Evolutionary conservation across 2,113 vertebrate species (phyloP).

Genomic region (Varanus komodoensis): DNA sequence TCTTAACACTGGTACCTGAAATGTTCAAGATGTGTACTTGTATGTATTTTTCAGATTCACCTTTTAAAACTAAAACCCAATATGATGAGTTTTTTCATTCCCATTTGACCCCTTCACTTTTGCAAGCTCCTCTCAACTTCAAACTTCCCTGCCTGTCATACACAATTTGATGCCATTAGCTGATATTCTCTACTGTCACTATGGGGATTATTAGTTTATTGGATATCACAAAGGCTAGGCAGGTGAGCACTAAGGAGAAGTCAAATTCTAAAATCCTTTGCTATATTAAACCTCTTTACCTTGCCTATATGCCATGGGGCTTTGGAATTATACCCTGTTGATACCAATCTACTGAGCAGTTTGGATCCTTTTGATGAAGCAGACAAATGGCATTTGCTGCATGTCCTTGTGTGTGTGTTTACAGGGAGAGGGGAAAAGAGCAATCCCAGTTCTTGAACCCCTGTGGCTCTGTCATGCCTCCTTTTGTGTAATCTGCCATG

Average conservation of each 20-base stretch:
- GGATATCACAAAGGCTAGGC: neutral
- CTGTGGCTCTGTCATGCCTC: neutral
- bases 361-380: neutral
- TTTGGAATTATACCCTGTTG: neutral
- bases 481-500: neutral
- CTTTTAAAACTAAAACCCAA: neutral
- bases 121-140: neutral
- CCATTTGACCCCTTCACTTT: neutral
- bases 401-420: no score
- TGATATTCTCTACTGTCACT: neutral
- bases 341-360: neutral
- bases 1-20: neutral
- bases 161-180: neutral
- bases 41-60: no score
- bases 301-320: neutral
- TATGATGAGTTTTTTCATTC: neutral
- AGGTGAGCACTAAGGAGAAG: neutral
- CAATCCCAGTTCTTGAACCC: neutral
- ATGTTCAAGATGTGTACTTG: no score
- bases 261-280: neutral
- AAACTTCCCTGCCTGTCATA: neutral
- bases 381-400: neutral
- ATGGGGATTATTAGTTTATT: neutral
- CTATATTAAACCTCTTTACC: neutral
- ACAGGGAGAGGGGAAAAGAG: no score